These are phyloP conservation scores for Ochlodes sylvanus DNA, from an alignment of 2,888 invertebrate species.

Conservation along the genomic window DNA sequence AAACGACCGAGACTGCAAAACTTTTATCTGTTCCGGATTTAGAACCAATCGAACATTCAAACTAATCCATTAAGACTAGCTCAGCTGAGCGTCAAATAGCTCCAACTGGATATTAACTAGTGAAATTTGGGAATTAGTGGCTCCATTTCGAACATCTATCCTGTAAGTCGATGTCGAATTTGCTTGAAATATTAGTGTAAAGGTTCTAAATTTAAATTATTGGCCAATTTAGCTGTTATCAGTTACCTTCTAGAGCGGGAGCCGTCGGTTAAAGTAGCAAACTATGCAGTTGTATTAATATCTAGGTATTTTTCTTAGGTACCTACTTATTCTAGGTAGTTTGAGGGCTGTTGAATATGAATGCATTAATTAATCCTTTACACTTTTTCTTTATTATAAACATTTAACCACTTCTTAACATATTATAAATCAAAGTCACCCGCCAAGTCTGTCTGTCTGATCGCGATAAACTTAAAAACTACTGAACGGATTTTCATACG, in stretches of 20 bases:
- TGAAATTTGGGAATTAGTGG: slow-evolving; percentile 33
- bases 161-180: slow-evolving; percentile 31
- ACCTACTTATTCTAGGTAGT: no score
- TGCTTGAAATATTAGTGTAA: slow-evolving; percentile 24
- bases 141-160: slow-evolving; percentile 28
- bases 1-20: slow-evolving; percentile 16
- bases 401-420: no score
- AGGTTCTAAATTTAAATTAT: slow-evolving; percentile 9
- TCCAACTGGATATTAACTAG: slow-evolving; percentile 36
- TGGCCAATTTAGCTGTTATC: background rate
- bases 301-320: no score
- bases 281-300: no score
- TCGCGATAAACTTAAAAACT: no score
- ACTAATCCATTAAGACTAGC: slow-evolving; percentile 31
- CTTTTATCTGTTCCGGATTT: slow-evolving; percentile 19
- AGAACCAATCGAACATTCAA: slow-evolving; percentile 22
- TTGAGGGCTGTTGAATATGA: no score
- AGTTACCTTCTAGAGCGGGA: background rate
- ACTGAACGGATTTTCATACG: no score
- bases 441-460: no score
- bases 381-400: no score
- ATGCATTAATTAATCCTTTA: no score
- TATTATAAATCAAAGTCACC: no score
- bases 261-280: no score
- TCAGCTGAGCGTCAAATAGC: slow-evolving; percentile 27